Percentiles rank a stretch among this genome's conserved stretches.
These are phyloP conservation scores for Porites evermanni DNA, from an alignment of 92 coral and sea anemone species.

Conservation along the genomic window DNA sequence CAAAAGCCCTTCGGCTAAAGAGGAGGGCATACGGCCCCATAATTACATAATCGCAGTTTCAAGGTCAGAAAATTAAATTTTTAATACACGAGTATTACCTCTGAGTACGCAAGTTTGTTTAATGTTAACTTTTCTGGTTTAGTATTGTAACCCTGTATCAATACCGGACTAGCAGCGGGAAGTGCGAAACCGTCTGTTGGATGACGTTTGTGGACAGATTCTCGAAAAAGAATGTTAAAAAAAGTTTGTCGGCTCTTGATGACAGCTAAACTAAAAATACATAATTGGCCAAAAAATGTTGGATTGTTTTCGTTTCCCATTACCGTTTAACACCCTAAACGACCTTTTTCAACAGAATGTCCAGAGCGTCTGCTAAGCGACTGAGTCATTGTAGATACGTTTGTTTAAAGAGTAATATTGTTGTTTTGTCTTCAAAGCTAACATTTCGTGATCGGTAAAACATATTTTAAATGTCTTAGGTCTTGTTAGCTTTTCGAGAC, in stretches of 20 bases:
- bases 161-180: neutral
- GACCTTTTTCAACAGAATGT: neutral
- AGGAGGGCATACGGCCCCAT: too few relatives aligned
- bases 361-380: neutral
- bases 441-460: neutral
- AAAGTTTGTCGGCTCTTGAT: neutral
- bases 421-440: neutral
- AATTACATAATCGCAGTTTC: too few relatives aligned
- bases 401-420: neutral
- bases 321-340: neutral
- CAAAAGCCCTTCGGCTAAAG: too few relatives aligned
- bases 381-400: neutral
- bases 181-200: neutral
- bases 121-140: neutral
- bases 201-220: neutral
- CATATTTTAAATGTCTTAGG: neutral
- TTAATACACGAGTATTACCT: too few relatives aligned
- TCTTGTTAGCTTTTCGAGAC: neutral
- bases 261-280: neutral
- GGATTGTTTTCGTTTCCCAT: neutral
- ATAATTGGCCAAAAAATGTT: neutral
- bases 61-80: too few relatives aligned
- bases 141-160: neutral
- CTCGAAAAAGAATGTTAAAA: neutral
- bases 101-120: too few relatives aligned